These are phyloP conservation scores for Mirounga angustirostris DNA, from an alignment of 2,113 vertebrate genomes.

Conservation along the genomic window DNA sequence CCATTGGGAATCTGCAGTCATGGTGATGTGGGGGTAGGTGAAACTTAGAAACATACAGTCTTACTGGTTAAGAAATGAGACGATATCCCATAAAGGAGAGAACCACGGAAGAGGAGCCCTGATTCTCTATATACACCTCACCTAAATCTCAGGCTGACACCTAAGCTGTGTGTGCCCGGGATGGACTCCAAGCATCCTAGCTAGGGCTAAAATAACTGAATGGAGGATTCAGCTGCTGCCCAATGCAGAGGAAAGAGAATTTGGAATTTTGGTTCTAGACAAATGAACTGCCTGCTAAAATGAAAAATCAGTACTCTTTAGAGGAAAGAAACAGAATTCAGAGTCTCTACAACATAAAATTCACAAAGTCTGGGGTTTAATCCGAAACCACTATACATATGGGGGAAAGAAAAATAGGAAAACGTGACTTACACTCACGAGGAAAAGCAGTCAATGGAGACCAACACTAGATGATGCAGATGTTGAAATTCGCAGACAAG, in stretches of 20 bases:
- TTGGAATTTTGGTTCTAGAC: conserved; percentile 9
- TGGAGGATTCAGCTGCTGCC: neutral
- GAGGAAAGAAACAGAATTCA: neutral
- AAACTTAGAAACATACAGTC: conserved; percentile 4
- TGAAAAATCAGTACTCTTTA: neutral
- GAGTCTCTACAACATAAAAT: neutral
- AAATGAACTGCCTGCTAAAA: neutral
- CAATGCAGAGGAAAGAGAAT: neutral
- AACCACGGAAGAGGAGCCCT: neutral
- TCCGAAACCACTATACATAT: neutral
- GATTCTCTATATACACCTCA: conserved; percentile 20
- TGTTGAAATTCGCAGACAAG: neutral
- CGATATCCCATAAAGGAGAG: neutral
- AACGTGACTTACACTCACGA: conserved; percentile 33
- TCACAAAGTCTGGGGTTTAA: neutral
- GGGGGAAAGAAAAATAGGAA: neutral
- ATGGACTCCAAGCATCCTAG: neutral
- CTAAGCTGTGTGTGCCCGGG: neutral
- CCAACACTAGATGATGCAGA: neutral
- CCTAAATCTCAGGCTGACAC: neutral
- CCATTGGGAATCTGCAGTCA: neutral
- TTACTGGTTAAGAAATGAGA: conserved; percentile 6
- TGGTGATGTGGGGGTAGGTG: neutral
- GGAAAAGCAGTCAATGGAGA: neutral
- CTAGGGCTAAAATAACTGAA: neutral